Evolutionary conservation across 2,113 vertebrate species (phyloP).

Genomic region (Odocoileus hemionus): DNA sequence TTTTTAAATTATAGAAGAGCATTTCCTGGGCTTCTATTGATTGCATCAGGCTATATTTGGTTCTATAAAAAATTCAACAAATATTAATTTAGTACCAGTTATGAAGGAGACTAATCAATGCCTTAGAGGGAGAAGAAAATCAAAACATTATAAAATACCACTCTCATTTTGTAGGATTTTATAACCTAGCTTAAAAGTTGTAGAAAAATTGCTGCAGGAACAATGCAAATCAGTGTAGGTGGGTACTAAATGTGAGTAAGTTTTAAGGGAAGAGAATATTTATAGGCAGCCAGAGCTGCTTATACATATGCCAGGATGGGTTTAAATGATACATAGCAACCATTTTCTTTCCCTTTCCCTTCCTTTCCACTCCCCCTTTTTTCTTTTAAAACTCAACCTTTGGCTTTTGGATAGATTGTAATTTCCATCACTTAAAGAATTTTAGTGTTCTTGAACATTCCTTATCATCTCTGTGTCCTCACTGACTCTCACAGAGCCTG

Average conservation of each 20-base stretch:
- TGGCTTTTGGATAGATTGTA: background rate
- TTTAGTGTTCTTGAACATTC: background rate
- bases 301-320: background rate
- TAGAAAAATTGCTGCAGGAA: background rate
- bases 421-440: background rate
- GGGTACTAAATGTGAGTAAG: background rate
- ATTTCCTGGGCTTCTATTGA: background rate
- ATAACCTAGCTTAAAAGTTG: background rate
- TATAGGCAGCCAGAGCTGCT: background rate
- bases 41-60: background rate
- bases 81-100: background rate
- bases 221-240: background rate
- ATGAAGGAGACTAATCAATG: background rate
- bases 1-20: constrained; percentile 12
- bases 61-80: background rate
- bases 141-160: background rate
- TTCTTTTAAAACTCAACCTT: background rate
- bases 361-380: fast-evolving
- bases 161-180: background rate
- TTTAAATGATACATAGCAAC: background rate
- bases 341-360: background rate
- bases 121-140: background rate
- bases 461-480: background rate
- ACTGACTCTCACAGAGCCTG: background rate
- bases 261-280: background rate